phyloP scores from a whole-genome alignment of 2,113 vertebrate species.

The Bubalus kerabau region DNA sequence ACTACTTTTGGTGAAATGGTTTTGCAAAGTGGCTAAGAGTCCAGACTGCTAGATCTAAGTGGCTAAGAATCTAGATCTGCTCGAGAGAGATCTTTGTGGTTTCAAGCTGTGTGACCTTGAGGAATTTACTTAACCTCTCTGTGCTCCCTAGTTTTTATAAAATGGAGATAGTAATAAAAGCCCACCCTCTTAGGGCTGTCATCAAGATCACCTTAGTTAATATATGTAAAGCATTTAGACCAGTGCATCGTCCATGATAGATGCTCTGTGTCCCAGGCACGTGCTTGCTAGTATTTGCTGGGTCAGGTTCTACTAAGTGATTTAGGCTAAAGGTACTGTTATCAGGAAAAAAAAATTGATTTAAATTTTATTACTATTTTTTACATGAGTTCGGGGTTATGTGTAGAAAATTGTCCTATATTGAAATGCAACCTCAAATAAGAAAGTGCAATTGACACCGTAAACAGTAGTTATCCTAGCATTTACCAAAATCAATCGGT shows the following conservation, averaged over 20 bases:
- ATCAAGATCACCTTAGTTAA: neutral
- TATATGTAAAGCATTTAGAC: neutral
- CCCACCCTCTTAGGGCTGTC: neutral
- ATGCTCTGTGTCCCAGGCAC: no score
- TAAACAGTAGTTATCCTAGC: neutral
- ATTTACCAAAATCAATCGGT: neutral
- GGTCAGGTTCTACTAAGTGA: neutral
- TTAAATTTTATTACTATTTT: slow-evolving; percentile 30
- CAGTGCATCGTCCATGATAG: neutral
- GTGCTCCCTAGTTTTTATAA: neutral
- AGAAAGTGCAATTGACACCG: neutral
- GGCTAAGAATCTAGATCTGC: neutral
- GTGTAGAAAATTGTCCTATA: neutral
- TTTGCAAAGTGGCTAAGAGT: neutral
- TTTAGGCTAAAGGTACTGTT: neutral
- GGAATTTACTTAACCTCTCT: neutral
- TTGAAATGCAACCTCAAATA: neutral
- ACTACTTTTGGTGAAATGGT: neutral
- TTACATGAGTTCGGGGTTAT: neutral
- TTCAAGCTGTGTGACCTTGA: slow-evolving; percentile 12
- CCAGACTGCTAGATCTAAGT: neutral
- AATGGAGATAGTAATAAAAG: neutral
- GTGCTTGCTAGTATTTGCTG: neutral
- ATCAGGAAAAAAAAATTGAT: neutral
- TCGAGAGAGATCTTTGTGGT: neutral